These are phyloP conservation scores for Daboia siamensis DNA, from an alignment of 2,113 vertebrate genomes.

Conservation along the genomic window DNA sequence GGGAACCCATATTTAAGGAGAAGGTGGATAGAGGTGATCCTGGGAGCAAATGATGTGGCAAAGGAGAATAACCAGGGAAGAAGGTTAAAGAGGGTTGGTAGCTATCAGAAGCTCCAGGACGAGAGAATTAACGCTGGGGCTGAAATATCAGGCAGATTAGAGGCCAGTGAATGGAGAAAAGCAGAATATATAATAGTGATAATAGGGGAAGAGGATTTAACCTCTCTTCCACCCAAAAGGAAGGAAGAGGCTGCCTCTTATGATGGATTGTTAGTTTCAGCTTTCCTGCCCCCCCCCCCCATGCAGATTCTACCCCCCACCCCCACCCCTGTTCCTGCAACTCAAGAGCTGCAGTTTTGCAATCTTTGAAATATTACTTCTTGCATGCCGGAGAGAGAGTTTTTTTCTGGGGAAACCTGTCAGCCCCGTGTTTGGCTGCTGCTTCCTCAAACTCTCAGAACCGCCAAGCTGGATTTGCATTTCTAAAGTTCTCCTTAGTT, in stretches of 20 bases:
- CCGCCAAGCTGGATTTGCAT: not conserved
- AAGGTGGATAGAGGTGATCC: not conserved
- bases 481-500: not conserved
- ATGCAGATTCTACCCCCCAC: not conserved
- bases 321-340: not conserved
- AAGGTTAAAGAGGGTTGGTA: not conserved
- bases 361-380: not conserved
- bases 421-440: not conserved
- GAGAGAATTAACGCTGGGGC: constrained; percentile 12
- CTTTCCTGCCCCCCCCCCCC: not conserved
- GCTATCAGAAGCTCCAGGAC: not conserved
- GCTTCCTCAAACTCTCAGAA: not conserved
- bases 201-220: not conserved
- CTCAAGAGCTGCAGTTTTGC: not conserved
- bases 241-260: not conserved
- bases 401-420: not conserved
- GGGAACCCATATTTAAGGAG: not conserved
- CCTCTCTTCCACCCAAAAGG: not conserved
- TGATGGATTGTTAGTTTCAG: not conserved
- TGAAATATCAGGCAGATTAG: not conserved
- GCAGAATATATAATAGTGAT: not conserved
- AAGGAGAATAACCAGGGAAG: not conserved
- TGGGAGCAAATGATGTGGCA: not conserved
- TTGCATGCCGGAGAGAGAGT: not conserved
- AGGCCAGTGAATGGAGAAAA: not conserved